Evolutionary conservation across 1,140 invertebrate species (phyloP).

Genomic region (Drosophila willistoni): DNA sequence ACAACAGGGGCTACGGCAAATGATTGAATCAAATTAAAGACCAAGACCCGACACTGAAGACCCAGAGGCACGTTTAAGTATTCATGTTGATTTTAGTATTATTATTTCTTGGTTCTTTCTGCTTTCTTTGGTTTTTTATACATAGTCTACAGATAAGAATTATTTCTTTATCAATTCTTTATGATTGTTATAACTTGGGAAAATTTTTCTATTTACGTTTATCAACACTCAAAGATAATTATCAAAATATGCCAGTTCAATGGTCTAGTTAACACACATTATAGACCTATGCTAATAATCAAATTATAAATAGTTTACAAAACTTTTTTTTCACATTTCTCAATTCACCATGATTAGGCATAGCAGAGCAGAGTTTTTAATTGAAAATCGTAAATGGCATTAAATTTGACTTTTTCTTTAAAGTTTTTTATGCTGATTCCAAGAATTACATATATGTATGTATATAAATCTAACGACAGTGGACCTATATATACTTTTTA

Average conservation of each 20-base stretch:
- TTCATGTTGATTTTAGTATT: slow-evolving; percentile 40
- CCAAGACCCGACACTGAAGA: slow-evolving; percentile 17
- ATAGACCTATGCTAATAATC: slow-evolving; percentile 1
- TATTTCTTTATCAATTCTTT: not conserved
- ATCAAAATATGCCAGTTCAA: not conserved
- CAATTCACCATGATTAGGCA: too few species aligned
- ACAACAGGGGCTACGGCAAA: slow-evolving; percentile 55
- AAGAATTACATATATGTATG: too few species aligned
- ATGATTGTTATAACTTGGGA: not conserved
- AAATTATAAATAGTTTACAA: not conserved
- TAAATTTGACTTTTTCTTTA: too few species aligned
- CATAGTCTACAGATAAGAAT: slow-evolving; percentile 8
- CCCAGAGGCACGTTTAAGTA: slow-evolving; percentile 30
- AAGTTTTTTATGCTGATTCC: too few species aligned
- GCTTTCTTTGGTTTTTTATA: not conserved
- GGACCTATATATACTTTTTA: too few species aligned
- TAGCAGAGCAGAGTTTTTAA: too few species aligned
- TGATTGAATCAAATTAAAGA: slow-evolving; percentile 77
- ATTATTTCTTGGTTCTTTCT: slow-evolving; percentile 11
- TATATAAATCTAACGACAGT: too few species aligned
- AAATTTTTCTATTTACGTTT: slow-evolving; percentile 1
- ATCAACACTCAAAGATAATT: not conserved
- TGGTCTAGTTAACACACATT: not conserved
- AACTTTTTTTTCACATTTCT: too few species aligned
- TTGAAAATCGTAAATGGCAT: too few species aligned